Percentiles rank a stretch among this genome's conserved stretches.
These are phyloP conservation scores for Psococerastis gibbosa DNA, from an alignment of 2,888 invertebrate species.

Conservation along the genomic window DNA sequence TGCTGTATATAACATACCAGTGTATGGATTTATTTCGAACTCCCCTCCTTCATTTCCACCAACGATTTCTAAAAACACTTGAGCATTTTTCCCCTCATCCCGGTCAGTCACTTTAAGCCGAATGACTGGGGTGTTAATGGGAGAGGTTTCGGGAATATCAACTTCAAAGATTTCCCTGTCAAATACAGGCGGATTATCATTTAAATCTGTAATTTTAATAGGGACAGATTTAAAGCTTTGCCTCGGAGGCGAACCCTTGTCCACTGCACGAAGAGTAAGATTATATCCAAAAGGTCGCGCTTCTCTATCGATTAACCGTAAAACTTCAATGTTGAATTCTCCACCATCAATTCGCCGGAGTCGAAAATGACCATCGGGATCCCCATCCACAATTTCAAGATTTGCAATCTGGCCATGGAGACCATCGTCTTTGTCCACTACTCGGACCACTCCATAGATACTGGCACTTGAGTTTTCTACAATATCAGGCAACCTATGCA, in stretches of 20 bases:
- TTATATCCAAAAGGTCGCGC: conserved; percentile 65
- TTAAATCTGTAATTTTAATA: conserved; percentile 59
- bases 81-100: conserved; percentile 65
- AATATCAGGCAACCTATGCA: conserved; percentile 60
- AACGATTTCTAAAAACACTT: conserved; percentile 71
- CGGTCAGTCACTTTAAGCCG: conserved; percentile 71
- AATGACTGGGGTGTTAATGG: conserved; percentile 72
- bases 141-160: conserved; percentile 72
- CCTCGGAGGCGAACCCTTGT: conserved; percentile 60
- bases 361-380: conserved; percentile 75
- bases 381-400: conserved; percentile 73
- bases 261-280: conserved; percentile 66
- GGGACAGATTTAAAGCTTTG: conserved; percentile 62
- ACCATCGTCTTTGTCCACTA: conserved; percentile 65
- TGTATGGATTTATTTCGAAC: conserved; percentile 69
- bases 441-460: conserved; percentile 76
- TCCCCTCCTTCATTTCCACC: conserved; percentile 82
- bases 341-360: conserved; percentile 39
- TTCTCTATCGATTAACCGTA: conserved; percentile 59
- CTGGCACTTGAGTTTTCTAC: conserved; percentile 63
- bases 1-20: conserved; percentile 76
- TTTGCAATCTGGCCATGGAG: conserved; percentile 65
- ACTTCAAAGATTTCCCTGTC: conserved; percentile 74
- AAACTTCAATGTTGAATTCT: conserved; percentile 63
- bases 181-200: conserved; percentile 76